Evolutionary conservation across 2,888 invertebrate genomes (phyloP).

Genomic region (Agriotes lineatus): DNA sequence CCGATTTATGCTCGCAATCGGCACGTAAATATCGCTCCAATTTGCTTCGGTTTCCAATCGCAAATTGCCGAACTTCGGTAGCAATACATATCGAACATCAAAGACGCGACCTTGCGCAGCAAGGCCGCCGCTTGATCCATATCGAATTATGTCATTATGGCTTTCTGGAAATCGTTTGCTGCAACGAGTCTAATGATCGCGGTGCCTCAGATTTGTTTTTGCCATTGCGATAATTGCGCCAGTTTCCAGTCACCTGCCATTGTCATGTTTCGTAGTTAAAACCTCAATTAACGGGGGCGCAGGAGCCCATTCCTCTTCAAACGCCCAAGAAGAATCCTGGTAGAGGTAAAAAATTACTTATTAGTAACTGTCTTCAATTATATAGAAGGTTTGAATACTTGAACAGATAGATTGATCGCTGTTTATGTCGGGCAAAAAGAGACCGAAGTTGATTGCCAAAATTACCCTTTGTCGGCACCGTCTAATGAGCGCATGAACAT

Average conservation of each 20-base stretch:
- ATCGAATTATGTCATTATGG: constrained; percentile 26
- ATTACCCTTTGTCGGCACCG: constrained; percentile 61
- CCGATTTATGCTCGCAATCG: constrained; percentile 20
- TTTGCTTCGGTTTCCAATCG: neutral
- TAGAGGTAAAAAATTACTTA: constrained; percentile 36
- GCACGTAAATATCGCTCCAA: neutral
- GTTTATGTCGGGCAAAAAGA: constrained; percentile 53
- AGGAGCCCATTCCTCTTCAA: constrained; percentile 4
- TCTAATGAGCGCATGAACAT: constrained; percentile 61
- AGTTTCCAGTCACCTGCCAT: neutral
- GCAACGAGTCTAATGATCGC: neutral
- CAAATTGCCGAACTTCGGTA: neutral
- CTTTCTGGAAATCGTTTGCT: constrained; percentile 3
- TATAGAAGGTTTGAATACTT: constrained; percentile 46
- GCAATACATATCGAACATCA: neutral
- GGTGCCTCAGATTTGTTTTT: neutral
- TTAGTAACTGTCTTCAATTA: constrained; percentile 43
- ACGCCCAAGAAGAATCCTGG: constrained; percentile 19
- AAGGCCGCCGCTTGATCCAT: neutral
- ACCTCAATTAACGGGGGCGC: no score
- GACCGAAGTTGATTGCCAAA: constrained; percentile 60
- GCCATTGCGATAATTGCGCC: neutral
- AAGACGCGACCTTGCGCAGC: neutral
- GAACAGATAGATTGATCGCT: constrained; percentile 57
- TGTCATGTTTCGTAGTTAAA: no score